These are phyloP conservation scores for Tyto alba DNA, from an alignment of 2,113 vertebrate genomes.

Conservation along the genomic window DNA sequence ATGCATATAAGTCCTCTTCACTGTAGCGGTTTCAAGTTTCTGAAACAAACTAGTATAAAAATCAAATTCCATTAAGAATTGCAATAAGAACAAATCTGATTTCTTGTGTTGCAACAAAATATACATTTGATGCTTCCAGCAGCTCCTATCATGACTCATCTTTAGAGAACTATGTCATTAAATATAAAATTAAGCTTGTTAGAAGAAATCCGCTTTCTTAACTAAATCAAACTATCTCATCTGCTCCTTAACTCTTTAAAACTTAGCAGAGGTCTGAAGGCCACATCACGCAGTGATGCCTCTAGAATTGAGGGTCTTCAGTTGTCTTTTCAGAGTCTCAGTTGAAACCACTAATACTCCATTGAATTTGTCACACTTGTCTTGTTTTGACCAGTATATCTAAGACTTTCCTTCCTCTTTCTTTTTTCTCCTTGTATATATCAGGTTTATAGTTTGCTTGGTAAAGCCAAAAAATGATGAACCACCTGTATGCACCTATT, in stretches of 20 bases:
- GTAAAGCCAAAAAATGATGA: conserved; percentile 53
- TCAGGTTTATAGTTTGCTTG: conserved; percentile 64
- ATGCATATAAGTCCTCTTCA: background rate
- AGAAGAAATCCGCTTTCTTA: background rate
- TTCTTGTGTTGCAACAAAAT: background rate
- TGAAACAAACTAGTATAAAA: background rate
- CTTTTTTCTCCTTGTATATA: rapidly evolving
- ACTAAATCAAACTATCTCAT: background rate
- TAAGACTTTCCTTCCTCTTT: too few species aligned
- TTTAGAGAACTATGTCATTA: background rate
- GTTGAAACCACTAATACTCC: background rate
- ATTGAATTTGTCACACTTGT: background rate
- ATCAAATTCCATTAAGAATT: background rate
- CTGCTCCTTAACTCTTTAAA: background rate
- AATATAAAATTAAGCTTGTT: background rate
- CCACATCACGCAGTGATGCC: background rate
- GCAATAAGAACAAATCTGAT: background rate
- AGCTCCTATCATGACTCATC: background rate
- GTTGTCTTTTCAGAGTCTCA: background rate
- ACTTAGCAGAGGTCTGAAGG: background rate
- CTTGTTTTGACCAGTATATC: background rate
- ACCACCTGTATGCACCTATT: conserved; percentile 37
- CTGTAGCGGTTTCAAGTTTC: background rate
- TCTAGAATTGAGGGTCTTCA: background rate
- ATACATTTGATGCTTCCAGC: background rate